A percentile compares a stretch with the other conserved stretches of the same genome.
These are phyloP conservation scores for Galeopterus variegatus DNA, from an alignment of 2,113 vertebrate species.

Conservation along the genomic window DNA sequence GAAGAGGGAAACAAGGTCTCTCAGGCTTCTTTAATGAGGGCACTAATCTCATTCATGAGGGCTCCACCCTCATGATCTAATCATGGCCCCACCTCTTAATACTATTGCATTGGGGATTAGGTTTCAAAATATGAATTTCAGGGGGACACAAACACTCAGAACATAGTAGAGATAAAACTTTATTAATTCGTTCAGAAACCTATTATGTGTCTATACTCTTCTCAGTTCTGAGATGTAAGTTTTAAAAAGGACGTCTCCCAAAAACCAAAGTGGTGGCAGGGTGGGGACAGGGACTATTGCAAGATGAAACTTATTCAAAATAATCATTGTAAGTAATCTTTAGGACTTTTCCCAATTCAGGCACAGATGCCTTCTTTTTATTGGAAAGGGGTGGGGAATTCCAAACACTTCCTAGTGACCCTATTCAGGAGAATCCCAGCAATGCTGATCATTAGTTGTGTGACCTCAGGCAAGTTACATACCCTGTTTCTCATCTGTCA, in stretches of 20 bases:
- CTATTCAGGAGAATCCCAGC: background rate
- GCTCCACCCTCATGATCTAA: background rate
- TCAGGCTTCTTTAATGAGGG: too few species aligned
- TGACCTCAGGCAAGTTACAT: background rate
- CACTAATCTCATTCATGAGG: background rate
- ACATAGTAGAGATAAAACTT: background rate
- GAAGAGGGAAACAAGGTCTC: background rate
- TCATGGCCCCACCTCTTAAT: background rate
- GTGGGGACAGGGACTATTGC: background rate
- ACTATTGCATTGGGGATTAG: background rate
- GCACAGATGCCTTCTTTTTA: background rate
- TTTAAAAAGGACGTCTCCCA: background rate
- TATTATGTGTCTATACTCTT: background rate
- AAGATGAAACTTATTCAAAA: background rate
- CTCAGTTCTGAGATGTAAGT: background rate
- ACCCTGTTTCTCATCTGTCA: background rate
- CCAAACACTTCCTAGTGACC: background rate
- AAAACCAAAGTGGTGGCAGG: background rate
- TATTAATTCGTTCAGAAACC: background rate
- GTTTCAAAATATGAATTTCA: background rate
- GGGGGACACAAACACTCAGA: background rate
- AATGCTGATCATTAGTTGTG: background rate
- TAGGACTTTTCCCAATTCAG: background rate
- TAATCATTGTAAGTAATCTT: background rate
- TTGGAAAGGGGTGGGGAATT: background rate